Percentiles rank a stretch among this genome's conserved stretches.
phyloP scores from a whole-genome alignment of 2,888 invertebrate genomes.

The Ceraclea dissimilis region DNA sequence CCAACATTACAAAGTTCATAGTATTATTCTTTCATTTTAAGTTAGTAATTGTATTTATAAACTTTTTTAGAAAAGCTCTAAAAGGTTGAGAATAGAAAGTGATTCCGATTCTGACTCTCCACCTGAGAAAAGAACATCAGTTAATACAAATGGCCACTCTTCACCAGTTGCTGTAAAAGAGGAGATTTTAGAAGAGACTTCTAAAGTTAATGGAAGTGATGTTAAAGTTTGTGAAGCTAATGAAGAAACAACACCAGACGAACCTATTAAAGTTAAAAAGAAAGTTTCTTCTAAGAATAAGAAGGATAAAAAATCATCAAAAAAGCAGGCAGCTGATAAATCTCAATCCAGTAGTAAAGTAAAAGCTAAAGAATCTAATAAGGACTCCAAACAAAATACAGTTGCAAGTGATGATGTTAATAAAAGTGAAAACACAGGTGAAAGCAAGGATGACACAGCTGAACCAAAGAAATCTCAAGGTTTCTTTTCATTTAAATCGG shows the following conservation, averaged over 20 bases:
- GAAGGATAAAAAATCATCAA: conserved; percentile 11
- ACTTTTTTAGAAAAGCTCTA: conserved; percentile 32
- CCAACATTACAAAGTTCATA: neutral
- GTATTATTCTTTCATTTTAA: neutral
- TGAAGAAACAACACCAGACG: neutral
- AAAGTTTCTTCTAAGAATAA: conserved; percentile 20
- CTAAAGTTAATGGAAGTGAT: conserved; percentile 13
- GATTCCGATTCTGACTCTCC: conserved; percentile 32
- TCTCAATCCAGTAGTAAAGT: neutral
- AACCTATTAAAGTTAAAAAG: neutral
- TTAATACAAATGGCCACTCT: conserved; percentile 13
- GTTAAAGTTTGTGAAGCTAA: conserved; percentile 5
- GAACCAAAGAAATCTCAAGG: conserved; percentile 3
- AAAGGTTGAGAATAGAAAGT: conserved; percentile 35
- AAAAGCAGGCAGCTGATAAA: conserved; percentile 7
- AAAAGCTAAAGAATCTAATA: neutral
- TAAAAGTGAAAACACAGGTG: neutral
- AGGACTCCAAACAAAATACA: neutral
- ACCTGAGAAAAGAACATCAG: conserved; percentile 14
- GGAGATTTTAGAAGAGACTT: conserved; percentile 9
- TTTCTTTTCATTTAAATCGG: conserved; percentile 23
- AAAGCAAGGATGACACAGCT: neutral
- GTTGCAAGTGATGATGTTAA: neutral
- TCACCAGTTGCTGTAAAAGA: conserved; percentile 5
- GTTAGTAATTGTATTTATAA: neutral